A percentile compares a stretch with the other conserved stretches of the same genome.
Conservation (phyloP, 1,140 invertebrate genomes). For the Mamestra configurata region DNA sequence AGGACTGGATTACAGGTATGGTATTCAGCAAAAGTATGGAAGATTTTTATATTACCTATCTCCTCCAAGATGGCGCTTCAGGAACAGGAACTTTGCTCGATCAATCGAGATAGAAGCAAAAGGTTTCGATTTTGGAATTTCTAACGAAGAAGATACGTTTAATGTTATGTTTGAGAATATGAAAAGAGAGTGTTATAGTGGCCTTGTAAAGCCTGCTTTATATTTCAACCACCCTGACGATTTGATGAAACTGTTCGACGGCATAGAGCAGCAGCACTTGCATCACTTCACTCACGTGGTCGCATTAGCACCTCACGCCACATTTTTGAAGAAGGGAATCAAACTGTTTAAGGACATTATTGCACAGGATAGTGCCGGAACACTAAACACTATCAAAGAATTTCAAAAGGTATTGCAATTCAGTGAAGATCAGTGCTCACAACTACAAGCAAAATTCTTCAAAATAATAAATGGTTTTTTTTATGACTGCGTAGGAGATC, state of each 20-base stretch:
- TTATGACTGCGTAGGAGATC: constrained; percentile 70
- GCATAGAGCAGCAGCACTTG: constrained; percentile 88
- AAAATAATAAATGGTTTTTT: constrained; percentile 75
- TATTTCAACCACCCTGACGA: constrained; percentile 88
- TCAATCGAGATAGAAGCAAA: constrained; percentile 81
- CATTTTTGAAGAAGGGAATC: constrained; percentile 65
- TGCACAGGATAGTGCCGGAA: constrained; percentile 64
- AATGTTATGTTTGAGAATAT: constrained; percentile 86
- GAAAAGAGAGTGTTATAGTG: constrained; percentile 78
- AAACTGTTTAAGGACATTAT: constrained; percentile 68
- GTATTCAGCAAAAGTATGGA: constrained; percentile 89
- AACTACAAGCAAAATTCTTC: constrained; percentile 74
- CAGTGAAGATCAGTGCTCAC: constrained; percentile 63
- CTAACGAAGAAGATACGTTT: constrained; percentile 80
- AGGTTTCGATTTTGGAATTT: constrained; percentile 78
- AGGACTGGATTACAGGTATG: constrained; percentile 89
- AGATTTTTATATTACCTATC: constrained; percentile 90
- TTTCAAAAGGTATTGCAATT: constrained; percentile 68
- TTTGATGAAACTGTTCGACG: constrained; percentile 88
- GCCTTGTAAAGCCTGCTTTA: constrained; percentile 83
- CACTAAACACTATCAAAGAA: constrained; percentile 64
- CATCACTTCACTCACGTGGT: constrained; percentile 75
- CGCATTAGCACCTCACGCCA: constrained; percentile 66
- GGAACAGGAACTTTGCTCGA: constrained; percentile 81
- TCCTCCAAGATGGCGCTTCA: constrained; percentile 88